Evolutionary conservation across 2,113 vertebrate genomes (phyloP).

Genomic region (Porphyrio hochstetteri): DNA sequence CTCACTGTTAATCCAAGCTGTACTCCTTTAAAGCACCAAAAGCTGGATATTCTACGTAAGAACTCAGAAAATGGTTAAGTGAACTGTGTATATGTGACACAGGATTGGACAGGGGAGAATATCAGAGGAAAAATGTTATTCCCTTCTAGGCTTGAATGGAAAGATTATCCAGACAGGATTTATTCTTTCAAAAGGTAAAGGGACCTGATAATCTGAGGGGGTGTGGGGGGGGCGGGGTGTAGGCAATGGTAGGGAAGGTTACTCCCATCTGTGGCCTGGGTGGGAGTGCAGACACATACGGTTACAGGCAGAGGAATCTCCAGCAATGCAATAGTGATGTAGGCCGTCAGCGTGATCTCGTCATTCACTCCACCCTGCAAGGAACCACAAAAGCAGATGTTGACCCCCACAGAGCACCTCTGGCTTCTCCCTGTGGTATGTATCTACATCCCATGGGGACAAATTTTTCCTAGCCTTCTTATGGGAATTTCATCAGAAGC

Average conservation of each 20-base stretch:
- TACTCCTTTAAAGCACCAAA: not conserved
- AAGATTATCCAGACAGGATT: not conserved
- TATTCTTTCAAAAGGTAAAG: not conserved
- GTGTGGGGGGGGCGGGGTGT: too few relatives aligned
- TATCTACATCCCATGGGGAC: not conserved
- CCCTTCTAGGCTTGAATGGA: not conserved
- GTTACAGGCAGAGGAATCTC: slow-evolving; percentile 64
- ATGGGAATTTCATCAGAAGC: not conserved
- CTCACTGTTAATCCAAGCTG: not conserved
- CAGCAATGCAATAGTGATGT: slow-evolving; percentile 63
- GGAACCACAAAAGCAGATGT: not conserved
- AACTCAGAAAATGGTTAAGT: not conserved
- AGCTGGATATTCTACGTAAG: not conserved
- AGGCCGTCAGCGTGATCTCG: slow-evolving; percentile 27
- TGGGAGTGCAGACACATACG: not conserved
- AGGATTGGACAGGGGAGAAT: not conserved
- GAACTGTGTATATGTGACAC: not conserved
- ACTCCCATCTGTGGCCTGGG: not conserved
- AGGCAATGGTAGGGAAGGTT: not conserved
- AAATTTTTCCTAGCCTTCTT: not conserved
- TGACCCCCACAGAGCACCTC: not conserved
- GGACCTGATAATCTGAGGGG: not conserved
- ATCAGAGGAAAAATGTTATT: not conserved
- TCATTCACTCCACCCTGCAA: slow-evolving; percentile 67
- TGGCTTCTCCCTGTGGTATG: not conserved